phyloP scores from a whole-genome alignment of 2,888 invertebrate species.

The Torymus texanus region DNA sequence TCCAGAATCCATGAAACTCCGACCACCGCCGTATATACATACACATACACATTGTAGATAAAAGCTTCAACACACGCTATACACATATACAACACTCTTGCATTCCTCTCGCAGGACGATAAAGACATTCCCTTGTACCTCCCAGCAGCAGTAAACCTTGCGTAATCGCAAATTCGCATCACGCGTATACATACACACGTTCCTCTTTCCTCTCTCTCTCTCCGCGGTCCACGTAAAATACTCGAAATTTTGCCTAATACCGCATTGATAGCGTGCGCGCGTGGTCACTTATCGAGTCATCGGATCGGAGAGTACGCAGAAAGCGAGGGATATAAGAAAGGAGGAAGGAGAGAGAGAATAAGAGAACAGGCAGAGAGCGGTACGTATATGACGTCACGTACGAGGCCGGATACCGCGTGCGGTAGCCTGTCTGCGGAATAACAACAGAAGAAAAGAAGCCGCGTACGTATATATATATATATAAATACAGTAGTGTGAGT shows the following conservation, averaged over 20 bases:
- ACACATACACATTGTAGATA: not conserved
- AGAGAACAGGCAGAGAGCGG: constrained; percentile 2
- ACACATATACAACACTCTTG: too few relatives aligned
- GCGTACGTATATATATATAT: not conserved
- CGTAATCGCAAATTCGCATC: too few relatives aligned
- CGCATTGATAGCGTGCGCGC: constrained; percentile 35
- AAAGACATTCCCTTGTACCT: too few relatives aligned
- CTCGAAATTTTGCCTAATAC: constrained; percentile 21
- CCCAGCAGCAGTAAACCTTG: too few relatives aligned
- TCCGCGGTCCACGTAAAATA: too few relatives aligned
- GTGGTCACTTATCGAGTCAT: constrained; percentile 22
- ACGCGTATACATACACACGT: too few relatives aligned
- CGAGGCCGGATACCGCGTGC: constrained; percentile 70
- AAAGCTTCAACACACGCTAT: not conserved
- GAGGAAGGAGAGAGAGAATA: not conserved
- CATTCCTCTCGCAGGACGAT: too few relatives aligned
- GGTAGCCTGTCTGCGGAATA: constrained; percentile 68
- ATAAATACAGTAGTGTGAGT: too few relatives aligned
- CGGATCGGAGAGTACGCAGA: constrained; percentile 46
- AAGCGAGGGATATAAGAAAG: not conserved
- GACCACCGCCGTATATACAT: too few relatives aligned
- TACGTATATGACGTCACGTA: constrained; percentile 70
- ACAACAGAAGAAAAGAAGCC: constrained; percentile 61
- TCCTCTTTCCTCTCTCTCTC: too few relatives aligned
- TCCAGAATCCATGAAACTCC: constrained; percentile 28